Evolutionary conservation across 2,797 vertebrate species (phyloP).

Genomic region (Anguilla megastoma): DNA sequence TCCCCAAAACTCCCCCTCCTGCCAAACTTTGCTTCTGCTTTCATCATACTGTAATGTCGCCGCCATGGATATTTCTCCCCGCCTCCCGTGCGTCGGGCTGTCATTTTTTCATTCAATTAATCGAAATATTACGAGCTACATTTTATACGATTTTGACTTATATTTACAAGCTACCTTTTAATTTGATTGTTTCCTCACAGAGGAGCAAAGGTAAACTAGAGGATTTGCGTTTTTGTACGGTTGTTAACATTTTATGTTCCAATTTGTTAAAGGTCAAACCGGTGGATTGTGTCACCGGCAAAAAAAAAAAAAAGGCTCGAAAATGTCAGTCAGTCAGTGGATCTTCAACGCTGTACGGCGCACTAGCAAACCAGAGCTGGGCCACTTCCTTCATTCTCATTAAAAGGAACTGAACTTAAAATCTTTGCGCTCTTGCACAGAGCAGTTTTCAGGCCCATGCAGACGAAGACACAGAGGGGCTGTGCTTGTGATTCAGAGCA

Average conservation of each 20-base stretch:
- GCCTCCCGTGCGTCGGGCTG: constrained; percentile 38
- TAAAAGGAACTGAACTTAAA: constrained; percentile 49
- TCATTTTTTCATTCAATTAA: constrained; percentile 45
- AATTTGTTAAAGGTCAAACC: constrained; percentile 80
- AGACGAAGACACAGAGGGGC: constrained; percentile 23
- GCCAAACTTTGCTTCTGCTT: constrained; percentile 68
- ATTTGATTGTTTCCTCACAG: constrained; percentile 60
- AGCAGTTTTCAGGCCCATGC: constrained; percentile 47
- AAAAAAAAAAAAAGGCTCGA: constrained; percentile 56
- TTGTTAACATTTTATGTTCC: constrained; percentile 72
- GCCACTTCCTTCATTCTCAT: constrained; percentile 62
- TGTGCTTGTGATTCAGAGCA: constrained; percentile 10
- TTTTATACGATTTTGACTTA: constrained; percentile 49
- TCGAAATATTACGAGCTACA: constrained; percentile 28
- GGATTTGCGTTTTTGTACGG: constrained; percentile 66
- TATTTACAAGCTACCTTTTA: constrained; percentile 62
- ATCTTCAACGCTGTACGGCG: constrained; percentile 61
- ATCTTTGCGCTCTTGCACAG: constrained; percentile 20
- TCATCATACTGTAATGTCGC: constrained; percentile 43
- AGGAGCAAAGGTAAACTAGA: constrained; percentile 70
- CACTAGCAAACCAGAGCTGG: constrained; percentile 46
- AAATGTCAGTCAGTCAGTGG: constrained; percentile 77
- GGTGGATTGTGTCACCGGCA: constrained; percentile 71
- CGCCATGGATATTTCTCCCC: constrained; percentile 44
- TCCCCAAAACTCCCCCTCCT: constrained; percentile 61